Evolutionary conservation across 2,113 vertebrate species (phyloP), one percentile per base, ranked within the genome.

Genomic region (Spermophilus dauricus): DNA sequence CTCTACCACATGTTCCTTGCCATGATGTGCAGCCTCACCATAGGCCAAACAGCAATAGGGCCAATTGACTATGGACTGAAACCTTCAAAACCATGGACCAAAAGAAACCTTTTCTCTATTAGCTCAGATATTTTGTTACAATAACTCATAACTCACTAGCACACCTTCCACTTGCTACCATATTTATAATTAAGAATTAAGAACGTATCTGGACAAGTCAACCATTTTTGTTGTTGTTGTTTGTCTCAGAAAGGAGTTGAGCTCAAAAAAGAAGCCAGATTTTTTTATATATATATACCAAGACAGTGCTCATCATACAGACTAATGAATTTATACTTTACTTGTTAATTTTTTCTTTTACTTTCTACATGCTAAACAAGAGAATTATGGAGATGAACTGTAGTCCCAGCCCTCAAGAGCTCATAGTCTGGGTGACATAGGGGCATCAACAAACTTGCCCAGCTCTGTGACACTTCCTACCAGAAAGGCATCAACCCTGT

Each of bases 171-270:
- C 42, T 78, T 86, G 69, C 69, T 88, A 42, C 45, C 14, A 32
- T 63, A 34, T 80, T 92, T 72, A 81, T 18, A 89, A 76, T 28
- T 81, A 90, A 67, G 42, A 83, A 76, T 75, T 9, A 83, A n/a
- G 30, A 65, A 76, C 32, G 1, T 24, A 82, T 85, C 22, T 51
- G 7, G 83, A 91, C 8, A 75, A 91, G 39, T 14, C 39, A 86
- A 78, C 13, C 17, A 72, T 77, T 94, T 95, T 61, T 34, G 78
- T 22, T 58, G 67, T 14, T 89, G n/a, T 3, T 65, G 14, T 56
- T 91, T 84, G 81, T 77, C 81, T 96, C 83, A 78, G 34, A 82
- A 94, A 77, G 12, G 8, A 17, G 45, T 22, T 70, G 56, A 82
- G 63, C 30, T 69, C 56, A 48, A n/a, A 53, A 77, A n/a, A 95